Evolutionary conservation across 2,113 vertebrate species (phyloP).

Genomic region (Oreochromis niloticus): DNA sequence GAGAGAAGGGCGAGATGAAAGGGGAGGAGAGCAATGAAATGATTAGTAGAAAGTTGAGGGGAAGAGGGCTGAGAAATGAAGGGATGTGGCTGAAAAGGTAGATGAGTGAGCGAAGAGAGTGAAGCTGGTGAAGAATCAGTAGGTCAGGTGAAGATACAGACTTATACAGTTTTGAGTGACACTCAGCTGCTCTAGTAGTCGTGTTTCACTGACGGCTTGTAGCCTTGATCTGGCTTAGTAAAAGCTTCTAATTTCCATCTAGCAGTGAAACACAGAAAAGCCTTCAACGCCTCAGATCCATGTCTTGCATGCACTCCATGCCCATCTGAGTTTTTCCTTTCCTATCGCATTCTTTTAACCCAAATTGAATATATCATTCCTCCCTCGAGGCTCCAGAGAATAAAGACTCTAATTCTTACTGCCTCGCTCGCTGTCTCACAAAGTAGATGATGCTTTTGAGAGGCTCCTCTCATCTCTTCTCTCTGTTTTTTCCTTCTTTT

Average conservation of each 20-base stretch:
- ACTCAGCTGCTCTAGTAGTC: not conserved
- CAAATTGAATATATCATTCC: conserved; percentile 56
- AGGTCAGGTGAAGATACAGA: not conserved
- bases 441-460: conserved; percentile 32
- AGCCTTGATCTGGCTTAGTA: not conserved
- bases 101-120: not conserved
- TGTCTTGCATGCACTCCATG: conserved; percentile 3
- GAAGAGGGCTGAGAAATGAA: not conserved
- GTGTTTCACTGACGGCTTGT: conserved; percentile 14
- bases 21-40: not conserved
- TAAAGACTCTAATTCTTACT: conserved; percentile 23
- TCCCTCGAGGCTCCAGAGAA: conserved; percentile 41
- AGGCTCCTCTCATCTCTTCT: conserved; percentile 22
- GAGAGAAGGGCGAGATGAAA: not conserved
- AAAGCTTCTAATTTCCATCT: conserved; percentile 38
- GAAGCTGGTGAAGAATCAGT: not conserved
- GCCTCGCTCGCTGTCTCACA: conserved; percentile 27
- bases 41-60: not conserved
- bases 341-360: conserved; percentile 57
- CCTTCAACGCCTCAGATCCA: conserved; percentile 16
- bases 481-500: not conserved
- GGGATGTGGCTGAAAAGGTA: not conserved
- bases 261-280: conserved; percentile 27
- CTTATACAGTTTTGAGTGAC: not conserved
- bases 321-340: conserved; percentile 20